Evolutionary conservation across 2,797 vertebrate species (phyloP), one percentile per base, ranked within the genome.

Genomic region (Danio albolineatus): DNA sequence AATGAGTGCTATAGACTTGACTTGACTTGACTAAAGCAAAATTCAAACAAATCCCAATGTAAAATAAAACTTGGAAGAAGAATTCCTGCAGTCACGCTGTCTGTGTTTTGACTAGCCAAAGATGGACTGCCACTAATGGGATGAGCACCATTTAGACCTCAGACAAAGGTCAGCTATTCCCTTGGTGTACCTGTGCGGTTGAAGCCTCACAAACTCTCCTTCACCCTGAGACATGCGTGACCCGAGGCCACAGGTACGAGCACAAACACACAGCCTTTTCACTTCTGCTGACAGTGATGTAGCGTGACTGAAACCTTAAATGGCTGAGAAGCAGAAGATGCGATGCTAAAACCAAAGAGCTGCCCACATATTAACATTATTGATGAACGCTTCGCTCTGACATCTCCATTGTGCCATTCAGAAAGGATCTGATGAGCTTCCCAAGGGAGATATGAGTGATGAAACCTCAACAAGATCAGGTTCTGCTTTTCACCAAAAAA

Each of bases 141-240:
- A 73, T 16, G 21, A 56, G 46, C 21, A 21, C 28, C 39, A 43
- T 67, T 74, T 51, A 48, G 14, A 65, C 49, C 41, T 39, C 14
- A 38, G 51, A 77, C 54, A 72, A 44, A 53, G 60, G 60, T 73
- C 51, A 56, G 83, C 74, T 53, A 80, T 73, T 70, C 21, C 57
- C 28, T 64, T 59, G 59, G 14, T 13, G 36, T 54, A 60, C 66
- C 48, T 70, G 74, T 43, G 64, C 14, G 3, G 41, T 51, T 79
- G 59, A 83, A 83, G 65, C 73, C 56, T 6, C 38, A 51, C 74
- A 60, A 84, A 74, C 83, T 80, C 59, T 49, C 56, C 48, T 70
- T 81, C 81, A 76, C 80, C 73, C 56, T 7, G 38, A 67, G 60
- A 74, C 76, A 75, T 51, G 74, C 70, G 70, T 71, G 67, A 39